phyloP scores from a whole-genome alignment of 2,888 invertebrate species.

The Hemicrepidius hirtus region DNA sequence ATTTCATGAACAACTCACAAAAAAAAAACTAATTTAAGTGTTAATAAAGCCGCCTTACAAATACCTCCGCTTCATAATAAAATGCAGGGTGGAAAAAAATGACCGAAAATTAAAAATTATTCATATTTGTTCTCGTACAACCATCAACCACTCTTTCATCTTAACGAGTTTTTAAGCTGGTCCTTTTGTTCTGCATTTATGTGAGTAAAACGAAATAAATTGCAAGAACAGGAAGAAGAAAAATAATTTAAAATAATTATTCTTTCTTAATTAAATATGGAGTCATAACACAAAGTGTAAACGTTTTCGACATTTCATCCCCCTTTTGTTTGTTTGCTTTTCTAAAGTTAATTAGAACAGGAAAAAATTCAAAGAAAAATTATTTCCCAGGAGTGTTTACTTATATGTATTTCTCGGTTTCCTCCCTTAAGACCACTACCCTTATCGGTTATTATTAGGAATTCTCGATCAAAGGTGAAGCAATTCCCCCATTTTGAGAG shows the following conservation, averaged over 20 bases:
- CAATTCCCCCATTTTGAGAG: conserved; percentile 12
- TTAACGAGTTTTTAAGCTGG: conserved; percentile 35
- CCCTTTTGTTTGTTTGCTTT: not conserved
- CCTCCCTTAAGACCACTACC: conserved; percentile 10
- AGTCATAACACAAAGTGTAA: conserved; percentile 1
- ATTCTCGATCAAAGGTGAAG: conserved; percentile 21
- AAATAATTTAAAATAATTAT: conserved; percentile 33
- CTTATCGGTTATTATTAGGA: conserved; percentile 28
- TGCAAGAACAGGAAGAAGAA: conserved; percentile 2
- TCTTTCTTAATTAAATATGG: conserved; percentile 32
- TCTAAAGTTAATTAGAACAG: not conserved
- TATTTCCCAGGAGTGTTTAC: not conserved
- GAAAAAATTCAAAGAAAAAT: not conserved
- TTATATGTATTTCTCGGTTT: not conserved
- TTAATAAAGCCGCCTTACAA: conserved; percentile 8
- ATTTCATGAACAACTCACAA: not conserved
- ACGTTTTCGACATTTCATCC: not conserved
- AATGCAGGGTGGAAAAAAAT: conserved; percentile 12
- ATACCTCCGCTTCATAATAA: conserved; percentile 14
- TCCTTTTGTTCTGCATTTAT: conserved; percentile 30
- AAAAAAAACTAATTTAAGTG: conserved; percentile 13
- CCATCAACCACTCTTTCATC: conserved; percentile 36
- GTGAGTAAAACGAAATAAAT: conserved; percentile 30
- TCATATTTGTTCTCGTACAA: conserved; percentile 35
- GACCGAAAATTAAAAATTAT: conserved; percentile 37